Base-by-base conservation (phyloP, 2,113 vertebrate genomes). In the Platichthys flesus region DNA sequence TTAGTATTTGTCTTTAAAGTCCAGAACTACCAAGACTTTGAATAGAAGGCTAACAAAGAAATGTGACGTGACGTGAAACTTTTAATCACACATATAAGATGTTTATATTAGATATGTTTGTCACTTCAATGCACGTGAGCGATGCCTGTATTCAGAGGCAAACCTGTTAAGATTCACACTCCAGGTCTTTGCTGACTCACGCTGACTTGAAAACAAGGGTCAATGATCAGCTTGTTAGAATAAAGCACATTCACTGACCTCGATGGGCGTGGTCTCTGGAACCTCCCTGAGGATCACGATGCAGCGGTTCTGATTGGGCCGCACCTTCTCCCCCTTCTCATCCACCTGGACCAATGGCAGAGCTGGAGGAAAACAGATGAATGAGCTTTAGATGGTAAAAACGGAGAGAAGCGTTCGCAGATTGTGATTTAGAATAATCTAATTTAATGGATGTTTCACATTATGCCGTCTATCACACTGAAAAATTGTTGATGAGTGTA, bases 281-380 rank as follows among this genome's bases (percentile, higher is more conserved):
- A 99, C 96, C 91, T 99, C 98, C 82, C 98, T 92, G 86, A 99
- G 91, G 92, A 99, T 99, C 64, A 99, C 98, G 67, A 99, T 99
- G 91, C 98, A 99, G 79, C 97, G 97, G 92, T 98, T 99, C 93
- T 99, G 98, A 93, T 98, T 99, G 93, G 98, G 98, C 90, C 98
- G 95, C 85, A 99, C 98, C 93, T 97, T 99, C 92, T 99, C 98
- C 79, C 97, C 98, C 70, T 97, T 99, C 84, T 99, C 97, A 85
- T 99, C 98, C 94, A 99, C 97, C 93, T 99, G 98, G 83, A 99
- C 98, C 92, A 99, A 95, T 88, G 98, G 98, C 94, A 99, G 95
- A 15, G 98, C 98, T 99, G 77, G 40, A 85, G 21, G 60, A 49
- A 20, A 13, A 15, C 13, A 64, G 10, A 42, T 7, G 35, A 14